Conservation (phyloP, 2,797 vertebrate genomes). For the Dallia pectoralis region DNA sequence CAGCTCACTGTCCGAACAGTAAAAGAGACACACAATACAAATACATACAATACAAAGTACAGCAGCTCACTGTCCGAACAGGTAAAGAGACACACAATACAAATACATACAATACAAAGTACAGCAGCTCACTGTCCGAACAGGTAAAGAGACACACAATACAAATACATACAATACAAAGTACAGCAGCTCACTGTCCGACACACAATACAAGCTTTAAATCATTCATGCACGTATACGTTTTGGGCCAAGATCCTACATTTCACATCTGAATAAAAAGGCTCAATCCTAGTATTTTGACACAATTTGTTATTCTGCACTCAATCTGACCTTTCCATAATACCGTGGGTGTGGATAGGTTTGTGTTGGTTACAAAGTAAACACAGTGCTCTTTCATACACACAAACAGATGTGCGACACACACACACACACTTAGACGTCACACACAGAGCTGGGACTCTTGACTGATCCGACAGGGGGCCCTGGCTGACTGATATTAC, state of each 20-base stretch:
- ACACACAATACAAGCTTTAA: slow-evolving; percentile 12
- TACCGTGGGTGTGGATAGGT: slow-evolving; percentile 56
- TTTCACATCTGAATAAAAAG: neutral
- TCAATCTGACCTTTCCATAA: slow-evolving; percentile 35
- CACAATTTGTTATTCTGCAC: neutral
- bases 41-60: no score
- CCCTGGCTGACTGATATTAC: no score
- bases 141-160: no score
- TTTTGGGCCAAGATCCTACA: neutral
- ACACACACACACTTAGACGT: slow-evolving; percentile 16
- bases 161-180: no score
- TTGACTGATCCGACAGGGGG: no score
- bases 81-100: no score
- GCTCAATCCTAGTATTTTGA: neutral
- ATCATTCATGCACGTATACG: neutral
- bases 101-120: no score
- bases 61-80: no score
- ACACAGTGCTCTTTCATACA: slow-evolving; percentile 42
- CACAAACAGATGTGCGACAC: slow-evolving; percentile 10
- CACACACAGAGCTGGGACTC: slow-evolving; percentile 13
- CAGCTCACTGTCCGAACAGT: no score
- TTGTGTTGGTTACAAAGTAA: slow-evolving; percentile 69
- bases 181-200: no score
- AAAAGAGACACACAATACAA: no score
- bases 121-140: no score